Conservation (phyloP, 2,797 vertebrate species). For the Amniataba percoides region DNA sequence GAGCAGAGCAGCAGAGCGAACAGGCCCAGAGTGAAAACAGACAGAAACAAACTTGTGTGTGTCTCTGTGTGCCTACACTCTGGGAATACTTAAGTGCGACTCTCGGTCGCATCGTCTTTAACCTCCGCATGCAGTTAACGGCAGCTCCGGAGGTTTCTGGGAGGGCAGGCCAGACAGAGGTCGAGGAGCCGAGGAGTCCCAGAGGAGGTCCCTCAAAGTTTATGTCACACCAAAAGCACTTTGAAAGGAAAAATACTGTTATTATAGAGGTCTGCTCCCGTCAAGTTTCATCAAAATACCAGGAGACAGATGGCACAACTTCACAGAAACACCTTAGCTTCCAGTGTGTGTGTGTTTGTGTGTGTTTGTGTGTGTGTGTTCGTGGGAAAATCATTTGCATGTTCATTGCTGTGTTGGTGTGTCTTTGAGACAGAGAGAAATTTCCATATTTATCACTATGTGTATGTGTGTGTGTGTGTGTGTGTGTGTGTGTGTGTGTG, state of each 20-base stretch:
- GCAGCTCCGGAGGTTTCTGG: slow-evolving; percentile 28
- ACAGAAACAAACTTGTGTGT: background rate
- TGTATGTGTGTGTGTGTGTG: slow-evolving; percentile 17
- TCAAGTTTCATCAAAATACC: slow-evolving; percentile 57
- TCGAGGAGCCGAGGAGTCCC: slow-evolving; percentile 29
- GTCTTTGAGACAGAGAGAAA: slow-evolving; percentile 51
- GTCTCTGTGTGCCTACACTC: background rate
- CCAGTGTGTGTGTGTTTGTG: slow-evolving; percentile 13
- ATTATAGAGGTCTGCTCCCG: slow-evolving; percentile 37
- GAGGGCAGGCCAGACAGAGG: slow-evolving; percentile 40
- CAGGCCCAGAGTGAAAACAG: slow-evolving; percentile 1
- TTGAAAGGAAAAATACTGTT: slow-evolving; percentile 32
- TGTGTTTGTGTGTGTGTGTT: slow-evolving; percentile 18
- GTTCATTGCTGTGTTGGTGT: slow-evolving; percentile 48
- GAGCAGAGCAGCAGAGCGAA: background rate
- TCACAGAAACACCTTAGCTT: slow-evolving; percentile 55
- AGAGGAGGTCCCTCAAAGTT: slow-evolving; percentile 46
- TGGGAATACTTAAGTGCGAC: background rate
- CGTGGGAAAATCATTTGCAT: slow-evolving; percentile 57
- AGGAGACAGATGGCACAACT: slow-evolving; percentile 50
- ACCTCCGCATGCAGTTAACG: slow-evolving; percentile 35
- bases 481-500: slow-evolving; percentile 15
- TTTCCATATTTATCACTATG: slow-evolving; percentile 71
- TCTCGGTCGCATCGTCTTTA: slow-evolving; percentile 22
- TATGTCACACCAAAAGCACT: slow-evolving; percentile 22